Conservation (phyloP, 2,797 vertebrate genomes). For the Anguilla marmorata region DNA sequence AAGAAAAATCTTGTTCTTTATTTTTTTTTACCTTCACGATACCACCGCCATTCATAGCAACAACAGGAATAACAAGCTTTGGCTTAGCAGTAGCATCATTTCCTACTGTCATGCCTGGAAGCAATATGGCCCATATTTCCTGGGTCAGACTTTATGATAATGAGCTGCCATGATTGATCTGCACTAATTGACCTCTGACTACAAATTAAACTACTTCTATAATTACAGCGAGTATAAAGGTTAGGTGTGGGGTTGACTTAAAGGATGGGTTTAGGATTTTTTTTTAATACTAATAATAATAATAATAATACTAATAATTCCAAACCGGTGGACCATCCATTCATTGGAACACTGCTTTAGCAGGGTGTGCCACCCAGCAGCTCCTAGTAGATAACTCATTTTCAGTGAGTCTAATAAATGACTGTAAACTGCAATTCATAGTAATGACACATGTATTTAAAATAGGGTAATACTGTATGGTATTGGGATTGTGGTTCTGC, state of each 20-base stretch:
- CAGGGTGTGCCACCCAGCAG: too few species aligned
- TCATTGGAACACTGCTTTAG: too few species aligned
- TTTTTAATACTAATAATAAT: neutral
- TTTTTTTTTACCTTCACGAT: neutral
- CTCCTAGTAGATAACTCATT: too few species aligned
- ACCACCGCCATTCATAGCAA: neutral
- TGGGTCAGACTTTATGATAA: too few species aligned
- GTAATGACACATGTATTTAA: too few species aligned
- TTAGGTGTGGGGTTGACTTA: neutral
- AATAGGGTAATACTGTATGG: too few species aligned
- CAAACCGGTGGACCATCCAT: too few species aligned
- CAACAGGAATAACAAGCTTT: neutral
- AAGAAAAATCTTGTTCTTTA: slow-evolving; percentile 25
- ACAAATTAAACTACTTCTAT: neutral
- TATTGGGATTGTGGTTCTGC: too few species aligned
- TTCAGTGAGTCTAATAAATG: too few species aligned
- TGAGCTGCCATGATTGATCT: neutral
- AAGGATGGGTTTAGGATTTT: neutral
- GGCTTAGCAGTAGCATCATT: neutral
- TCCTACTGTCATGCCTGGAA: neutral
- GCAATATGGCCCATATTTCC: neutral
- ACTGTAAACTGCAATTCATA: neutral
- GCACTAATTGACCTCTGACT: neutral
- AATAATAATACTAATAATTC: too few species aligned
- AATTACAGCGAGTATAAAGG: neutral